A percentile compares a stretch with the other conserved stretches of the same genome.
Evolutionary conservation across 2,888 invertebrate species (phyloP).

Genomic region (Eutolmus rufibarbis): DNA sequence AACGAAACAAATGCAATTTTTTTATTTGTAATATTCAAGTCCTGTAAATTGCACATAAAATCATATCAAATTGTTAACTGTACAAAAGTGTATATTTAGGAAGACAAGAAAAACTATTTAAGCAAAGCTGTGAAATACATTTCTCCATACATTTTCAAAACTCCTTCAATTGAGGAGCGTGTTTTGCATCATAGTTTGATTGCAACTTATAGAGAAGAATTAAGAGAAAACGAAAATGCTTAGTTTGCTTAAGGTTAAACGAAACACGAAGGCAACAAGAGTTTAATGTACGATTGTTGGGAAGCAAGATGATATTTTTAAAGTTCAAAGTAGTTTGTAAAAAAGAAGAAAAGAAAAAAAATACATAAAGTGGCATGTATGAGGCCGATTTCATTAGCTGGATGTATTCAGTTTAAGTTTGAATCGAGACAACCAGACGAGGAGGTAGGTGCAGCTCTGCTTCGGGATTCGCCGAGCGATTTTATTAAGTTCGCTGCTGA

Average conservation of each 20-base stretch:
- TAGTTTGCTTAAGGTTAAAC: not conserved
- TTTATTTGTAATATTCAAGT: not conserved
- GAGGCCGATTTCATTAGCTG: not conserved
- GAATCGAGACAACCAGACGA: not conserved
- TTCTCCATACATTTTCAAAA: constrained; percentile 45
- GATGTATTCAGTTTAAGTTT: not conserved
- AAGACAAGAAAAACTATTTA: constrained; percentile 8
- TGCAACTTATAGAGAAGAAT: not conserved
- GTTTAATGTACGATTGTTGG: constrained; percentile 22
- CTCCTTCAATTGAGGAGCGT: not conserved
- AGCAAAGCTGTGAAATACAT: not conserved
- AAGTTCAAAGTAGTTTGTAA: constrained; percentile 36
- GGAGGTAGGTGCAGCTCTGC: not conserved
- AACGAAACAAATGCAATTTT: not conserved
- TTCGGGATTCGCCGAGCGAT: not conserved
- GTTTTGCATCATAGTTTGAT: not conserved
- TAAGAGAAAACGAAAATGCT: not conserved
- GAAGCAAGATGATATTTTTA: constrained; percentile 17
- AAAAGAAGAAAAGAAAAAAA: not conserved
- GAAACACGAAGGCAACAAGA: not conserved
- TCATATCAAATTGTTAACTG: constrained; percentile 43
- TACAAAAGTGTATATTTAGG: constrained; percentile 36
- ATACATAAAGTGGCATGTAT: not conserved
- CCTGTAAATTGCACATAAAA: constrained; percentile 26
- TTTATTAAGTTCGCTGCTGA: not conserved